Base-by-base conservation (phyloP, 1,140 invertebrate species). In the Achatina immaculata region DNA sequence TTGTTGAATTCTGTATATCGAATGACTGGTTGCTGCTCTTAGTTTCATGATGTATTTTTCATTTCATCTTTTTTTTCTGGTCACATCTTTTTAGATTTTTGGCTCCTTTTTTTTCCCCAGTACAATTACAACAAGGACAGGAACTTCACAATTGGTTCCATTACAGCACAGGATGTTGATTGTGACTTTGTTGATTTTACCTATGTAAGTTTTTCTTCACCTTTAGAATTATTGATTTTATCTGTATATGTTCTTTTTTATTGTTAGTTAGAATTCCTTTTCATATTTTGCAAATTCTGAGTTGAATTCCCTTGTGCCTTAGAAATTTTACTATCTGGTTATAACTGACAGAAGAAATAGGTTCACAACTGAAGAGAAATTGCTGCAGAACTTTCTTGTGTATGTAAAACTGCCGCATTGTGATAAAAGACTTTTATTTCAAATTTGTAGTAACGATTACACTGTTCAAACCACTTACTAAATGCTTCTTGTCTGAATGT, bases 131-230 rank as follows among this genome's bases (percentile, higher is more conserved):
- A 96, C 91, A 95, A 95, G 88, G 97, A 98, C 91, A 95, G 95
- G 83, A 96, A 95, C 90, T 99, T 98, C 90, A 96, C 96, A 16
- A 96, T 99, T 76, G 97, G 97, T 42, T 98, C 96, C 1, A 94
- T 99, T 38, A 97, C 97, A 69, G 97, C 97, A 87, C 95, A 96
- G 84, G 98, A 99, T 92, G 96, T 98, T 16, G 96, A 98, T 89
- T 99, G 98, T 92, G 96, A 99, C 92, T 98, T 98, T 90, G 96
- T 99, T 83, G 97, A 99, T 92, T 96, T 98, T 86, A 98, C 97
- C 42, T 99, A 99, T 91, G 97, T 94, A 91, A 93, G 93, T 91
- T 40, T 21, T 69, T 24, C 19, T 31, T 3, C 28, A 36, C 1
- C 9, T 42, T n/a, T 1, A 7, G 9, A 34, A 28, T 58, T 34